These are phyloP conservation scores for Uria lomvia DNA, from an alignment of 2,113 vertebrate species.

Conservation along the genomic window DNA sequence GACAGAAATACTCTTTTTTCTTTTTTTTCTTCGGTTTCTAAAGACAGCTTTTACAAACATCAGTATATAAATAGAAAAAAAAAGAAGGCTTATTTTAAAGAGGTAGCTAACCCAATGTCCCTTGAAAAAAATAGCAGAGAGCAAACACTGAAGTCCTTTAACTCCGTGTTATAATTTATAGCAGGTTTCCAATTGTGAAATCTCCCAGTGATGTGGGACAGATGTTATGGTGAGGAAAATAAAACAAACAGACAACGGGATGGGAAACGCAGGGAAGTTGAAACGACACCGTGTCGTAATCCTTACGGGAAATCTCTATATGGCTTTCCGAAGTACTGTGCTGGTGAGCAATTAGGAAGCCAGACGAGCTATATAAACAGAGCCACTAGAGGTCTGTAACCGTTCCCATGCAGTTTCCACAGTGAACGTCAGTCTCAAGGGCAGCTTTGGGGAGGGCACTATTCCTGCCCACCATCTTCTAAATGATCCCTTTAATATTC, in stretches of 20 bases:
- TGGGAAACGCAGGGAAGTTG: slow-evolving; percentile 42
- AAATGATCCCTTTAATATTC: slow-evolving; percentile 22
- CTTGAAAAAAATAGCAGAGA: slow-evolving; percentile 3
- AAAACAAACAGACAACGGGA: slow-evolving; percentile 30
- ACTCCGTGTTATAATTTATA: slow-evolving; percentile 38
- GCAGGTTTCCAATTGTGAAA: slow-evolving; percentile 62
- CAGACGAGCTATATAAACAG: slow-evolving; percentile 14
- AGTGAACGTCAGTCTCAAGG: neutral
- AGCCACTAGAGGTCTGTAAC: slow-evolving; percentile 55
- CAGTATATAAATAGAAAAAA: neutral
- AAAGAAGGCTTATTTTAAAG: neutral
- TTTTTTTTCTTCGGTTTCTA: neutral
- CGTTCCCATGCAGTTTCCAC: neutral
- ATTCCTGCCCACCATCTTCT: slow-evolving; percentile 4
- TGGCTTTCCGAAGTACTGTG: neutral
- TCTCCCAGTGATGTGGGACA: slow-evolving; percentile 21
- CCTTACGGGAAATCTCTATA: slow-evolving; percentile 20
- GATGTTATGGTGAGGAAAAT: slow-evolving; percentile 54
- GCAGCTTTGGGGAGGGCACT: neutral
- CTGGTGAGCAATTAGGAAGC: slow-evolving; percentile 21
- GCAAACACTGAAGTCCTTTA: slow-evolving; percentile 39
- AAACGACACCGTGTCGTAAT: slow-evolving; percentile 27
- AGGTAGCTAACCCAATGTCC: neutral
- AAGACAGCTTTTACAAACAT: slow-evolving; percentile 26
- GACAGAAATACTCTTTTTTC: neutral